A percentile compares a stretch with the other conserved stretches of the same genome.
Conservation (phyloP, 2,888 invertebrate genomes). For the Diarsia brunnea region DNA sequence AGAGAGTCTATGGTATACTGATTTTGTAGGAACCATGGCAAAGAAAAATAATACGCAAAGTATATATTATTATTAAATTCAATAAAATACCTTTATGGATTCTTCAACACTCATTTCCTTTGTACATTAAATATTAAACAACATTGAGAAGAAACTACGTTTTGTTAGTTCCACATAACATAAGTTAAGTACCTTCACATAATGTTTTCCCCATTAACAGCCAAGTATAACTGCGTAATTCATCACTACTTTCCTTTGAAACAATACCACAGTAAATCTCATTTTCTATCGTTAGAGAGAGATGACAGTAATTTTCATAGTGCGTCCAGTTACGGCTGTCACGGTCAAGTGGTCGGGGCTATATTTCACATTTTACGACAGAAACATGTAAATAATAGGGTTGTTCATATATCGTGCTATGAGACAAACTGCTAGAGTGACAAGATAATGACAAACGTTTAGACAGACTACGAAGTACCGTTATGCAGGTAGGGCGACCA, state of each 20-base stretch:
- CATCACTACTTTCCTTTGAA: conserved; percentile 33
- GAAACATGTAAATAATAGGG: conserved; percentile 57
- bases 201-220: conserved; percentile 13
- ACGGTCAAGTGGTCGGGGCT: conserved; percentile 53
- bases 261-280: conserved; percentile 40
- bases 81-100: neutral
- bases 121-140: conserved; percentile 3
- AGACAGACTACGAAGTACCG: conserved; percentile 36
- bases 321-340: conserved; percentile 25
- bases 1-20: neutral
- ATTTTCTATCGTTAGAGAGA: conserved; percentile 35
- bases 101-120: neutral
- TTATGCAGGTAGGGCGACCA: conserved; percentile 53
- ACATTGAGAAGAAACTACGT: conserved; percentile 3
- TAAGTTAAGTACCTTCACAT: conserved; percentile 1
- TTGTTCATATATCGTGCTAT: conserved; percentile 29
- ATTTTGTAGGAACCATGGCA: neutral
- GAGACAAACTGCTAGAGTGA: conserved; percentile 51
- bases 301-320: conserved; percentile 37
- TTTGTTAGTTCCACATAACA: conserved; percentile 15
- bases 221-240: conserved; percentile 14
- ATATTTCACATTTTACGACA: conserved; percentile 49
- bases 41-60: neutral
- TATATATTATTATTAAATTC: neutral
- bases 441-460: conserved; percentile 58